These are phyloP conservation scores for Mythimna albipuncta DNA, from an alignment of 2,888 invertebrate species.

Conservation along the genomic window DNA sequence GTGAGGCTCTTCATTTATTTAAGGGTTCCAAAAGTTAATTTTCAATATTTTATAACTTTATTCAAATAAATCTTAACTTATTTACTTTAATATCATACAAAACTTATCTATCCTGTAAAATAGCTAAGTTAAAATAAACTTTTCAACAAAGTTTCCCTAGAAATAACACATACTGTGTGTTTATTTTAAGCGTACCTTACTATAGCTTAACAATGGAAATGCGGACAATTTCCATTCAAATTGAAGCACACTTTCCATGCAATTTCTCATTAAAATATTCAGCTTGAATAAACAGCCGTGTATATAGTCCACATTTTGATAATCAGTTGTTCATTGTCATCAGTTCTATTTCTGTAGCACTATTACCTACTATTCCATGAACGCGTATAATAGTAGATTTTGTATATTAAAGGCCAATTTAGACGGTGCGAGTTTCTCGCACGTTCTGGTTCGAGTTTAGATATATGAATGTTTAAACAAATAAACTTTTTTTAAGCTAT, in stretches of 20 bases:
- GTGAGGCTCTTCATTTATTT: conserved; percentile 1
- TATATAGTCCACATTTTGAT: conserved; percentile 42
- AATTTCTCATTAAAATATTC: conserved; percentile 69
- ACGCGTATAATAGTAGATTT: background rate
- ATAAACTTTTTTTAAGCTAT: too few relatives aligned
- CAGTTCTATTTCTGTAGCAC: conserved; percentile 16
- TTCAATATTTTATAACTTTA: background rate
- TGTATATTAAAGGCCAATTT: background rate
- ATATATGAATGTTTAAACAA: too few relatives aligned
- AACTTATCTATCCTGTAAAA: background rate
- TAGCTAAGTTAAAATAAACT: background rate
- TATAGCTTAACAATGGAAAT: conserved; percentile 27
- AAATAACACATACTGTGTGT: background rate
- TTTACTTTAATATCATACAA: too few relatives aligned
- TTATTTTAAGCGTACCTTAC: too few relatives aligned
- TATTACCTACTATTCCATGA: background rate
- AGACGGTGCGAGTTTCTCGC: too few relatives aligned
- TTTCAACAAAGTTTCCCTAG: background rate
- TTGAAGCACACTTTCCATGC: conserved; percentile 45
- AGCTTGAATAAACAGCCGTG: conserved; percentile 62
- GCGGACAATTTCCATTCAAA: conserved; percentile 50
- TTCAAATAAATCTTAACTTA: too few relatives aligned
- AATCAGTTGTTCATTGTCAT: conserved; percentile 23
- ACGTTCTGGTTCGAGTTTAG: too few relatives aligned
- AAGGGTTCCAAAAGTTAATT: background rate